These are phyloP conservation scores for Nipponia nippon DNA, from an alignment of 2,113 vertebrate genomes.

Conservation along the genomic window DNA sequence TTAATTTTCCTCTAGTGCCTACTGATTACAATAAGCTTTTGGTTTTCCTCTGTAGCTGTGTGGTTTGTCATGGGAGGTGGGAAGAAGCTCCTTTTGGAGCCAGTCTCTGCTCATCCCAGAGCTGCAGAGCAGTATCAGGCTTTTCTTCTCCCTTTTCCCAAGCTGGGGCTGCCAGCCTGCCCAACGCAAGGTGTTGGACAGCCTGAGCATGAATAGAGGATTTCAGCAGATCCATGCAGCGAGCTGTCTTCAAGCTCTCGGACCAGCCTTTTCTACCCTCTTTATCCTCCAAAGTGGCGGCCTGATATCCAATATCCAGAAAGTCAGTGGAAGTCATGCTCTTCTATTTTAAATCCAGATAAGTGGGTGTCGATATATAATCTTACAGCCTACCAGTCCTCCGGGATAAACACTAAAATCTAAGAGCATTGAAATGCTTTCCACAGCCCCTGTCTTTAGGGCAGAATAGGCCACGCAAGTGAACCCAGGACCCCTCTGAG, in stretches of 20 bases:
- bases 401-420: background rate
- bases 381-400: background rate
- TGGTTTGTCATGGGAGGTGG: background rate
- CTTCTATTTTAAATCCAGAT: background rate
- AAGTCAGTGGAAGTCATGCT: background rate
- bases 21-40: background rate
- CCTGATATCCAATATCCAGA: background rate
- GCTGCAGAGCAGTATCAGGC: background rate
- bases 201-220: background rate
- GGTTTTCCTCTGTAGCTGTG: background rate
- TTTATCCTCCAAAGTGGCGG: background rate
- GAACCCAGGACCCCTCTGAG: background rate
- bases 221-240: background rate
- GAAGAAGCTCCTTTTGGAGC: background rate
- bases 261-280: background rate
- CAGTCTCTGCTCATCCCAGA: background rate
- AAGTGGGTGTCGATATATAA: background rate
- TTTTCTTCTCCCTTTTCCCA: background rate
- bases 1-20: background rate
- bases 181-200: background rate
- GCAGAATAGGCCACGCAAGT: background rate
- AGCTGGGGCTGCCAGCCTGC: background rate
- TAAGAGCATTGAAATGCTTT: background rate
- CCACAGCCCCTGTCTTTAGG: background rate
- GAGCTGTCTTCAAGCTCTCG: background rate